phyloP scores from a whole-genome alignment of 2,113 vertebrate species.

The Anser cygnoides region DNA sequence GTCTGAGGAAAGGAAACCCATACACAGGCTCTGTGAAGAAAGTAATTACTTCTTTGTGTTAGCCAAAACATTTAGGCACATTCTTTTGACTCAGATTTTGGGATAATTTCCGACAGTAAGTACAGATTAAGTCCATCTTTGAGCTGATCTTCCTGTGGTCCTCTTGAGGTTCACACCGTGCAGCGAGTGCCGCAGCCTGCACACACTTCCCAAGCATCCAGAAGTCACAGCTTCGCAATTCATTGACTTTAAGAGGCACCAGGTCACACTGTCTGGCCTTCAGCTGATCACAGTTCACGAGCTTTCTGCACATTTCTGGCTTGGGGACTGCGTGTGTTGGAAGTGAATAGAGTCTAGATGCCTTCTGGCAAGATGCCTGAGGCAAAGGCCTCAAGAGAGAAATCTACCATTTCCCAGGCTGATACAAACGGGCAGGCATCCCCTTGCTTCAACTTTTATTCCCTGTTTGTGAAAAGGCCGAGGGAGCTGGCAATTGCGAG shows the following conservation, averaged over 20 bases:
- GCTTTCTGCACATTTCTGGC: conserved; percentile 4
- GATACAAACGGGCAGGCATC: conserved; percentile 7
- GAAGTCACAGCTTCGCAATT: neutral
- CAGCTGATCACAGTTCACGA: conserved; percentile 4
- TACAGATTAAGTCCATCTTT: neutral
- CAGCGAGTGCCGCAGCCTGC: neutral
- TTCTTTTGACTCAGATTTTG: neutral
- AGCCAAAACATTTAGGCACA: neutral
- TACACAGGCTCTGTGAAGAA: neutral
- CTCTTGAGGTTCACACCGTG: neutral
- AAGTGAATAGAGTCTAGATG: neutral
- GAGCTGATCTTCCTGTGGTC: neutral
- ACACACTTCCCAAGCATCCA: neutral
- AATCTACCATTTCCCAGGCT: conserved; percentile 13
- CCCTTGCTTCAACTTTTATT: neutral
- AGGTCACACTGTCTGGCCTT: conserved; percentile 22
- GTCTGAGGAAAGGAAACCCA: neutral
- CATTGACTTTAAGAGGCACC: neutral
- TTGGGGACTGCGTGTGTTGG: neutral
- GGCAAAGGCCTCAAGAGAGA: conserved; percentile 20
- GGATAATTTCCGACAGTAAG: neutral
- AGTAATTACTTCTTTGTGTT: neutral
- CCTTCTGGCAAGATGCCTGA: conserved; percentile 4
- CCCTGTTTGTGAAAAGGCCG: neutral
- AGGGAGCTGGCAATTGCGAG: neutral